phyloP scores from a whole-genome alignment of 2,888 invertebrate species.

The Tricholauxania praeusta region DNA sequence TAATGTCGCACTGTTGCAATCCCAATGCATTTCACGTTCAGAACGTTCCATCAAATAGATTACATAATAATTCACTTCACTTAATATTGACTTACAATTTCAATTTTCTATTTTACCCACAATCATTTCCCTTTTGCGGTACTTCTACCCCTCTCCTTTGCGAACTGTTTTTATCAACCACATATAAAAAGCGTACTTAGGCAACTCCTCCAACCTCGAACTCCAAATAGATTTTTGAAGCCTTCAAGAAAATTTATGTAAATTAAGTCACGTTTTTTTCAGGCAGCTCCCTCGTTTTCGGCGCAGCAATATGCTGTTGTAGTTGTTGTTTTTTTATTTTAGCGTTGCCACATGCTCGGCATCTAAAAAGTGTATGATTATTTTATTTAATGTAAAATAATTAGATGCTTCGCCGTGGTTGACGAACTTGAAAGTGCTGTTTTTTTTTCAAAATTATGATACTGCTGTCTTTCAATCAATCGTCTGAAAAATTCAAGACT shows the following conservation, averaged over 20 bases:
- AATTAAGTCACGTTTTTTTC: constrained; percentile 64
- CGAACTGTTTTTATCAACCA: neutral
- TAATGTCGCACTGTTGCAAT: no score
- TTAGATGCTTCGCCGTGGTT: constrained; percentile 54
- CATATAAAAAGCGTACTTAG: neutral
- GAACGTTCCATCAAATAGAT: constrained; percentile 33
- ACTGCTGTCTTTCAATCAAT: no score
- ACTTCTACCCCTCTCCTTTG: neutral
- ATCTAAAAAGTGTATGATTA: constrained; percentile 66
- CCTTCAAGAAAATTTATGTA: constrained; percentile 59
- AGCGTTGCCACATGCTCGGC: constrained; percentile 44
- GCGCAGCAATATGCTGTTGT: constrained; percentile 5
- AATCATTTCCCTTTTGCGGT: neutral
- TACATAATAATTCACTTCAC: constrained; percentile 38
- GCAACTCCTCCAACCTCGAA: constrained; percentile 3
- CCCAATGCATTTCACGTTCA: constrained; percentile 14
- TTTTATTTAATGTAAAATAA: constrained; percentile 69
- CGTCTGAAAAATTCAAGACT: no score
- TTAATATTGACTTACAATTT: constrained; percentile 41
- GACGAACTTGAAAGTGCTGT: constrained; percentile 15
- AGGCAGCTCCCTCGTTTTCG: neutral
- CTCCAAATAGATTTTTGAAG: neutral
- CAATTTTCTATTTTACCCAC: constrained; percentile 27
- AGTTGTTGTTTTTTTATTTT: constrained; percentile 22
- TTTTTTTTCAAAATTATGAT: neutral